Evolutionary conservation across 2,797 vertebrate species (phyloP).

Genomic region (Paramormyrops hopkinsi): DNA sequence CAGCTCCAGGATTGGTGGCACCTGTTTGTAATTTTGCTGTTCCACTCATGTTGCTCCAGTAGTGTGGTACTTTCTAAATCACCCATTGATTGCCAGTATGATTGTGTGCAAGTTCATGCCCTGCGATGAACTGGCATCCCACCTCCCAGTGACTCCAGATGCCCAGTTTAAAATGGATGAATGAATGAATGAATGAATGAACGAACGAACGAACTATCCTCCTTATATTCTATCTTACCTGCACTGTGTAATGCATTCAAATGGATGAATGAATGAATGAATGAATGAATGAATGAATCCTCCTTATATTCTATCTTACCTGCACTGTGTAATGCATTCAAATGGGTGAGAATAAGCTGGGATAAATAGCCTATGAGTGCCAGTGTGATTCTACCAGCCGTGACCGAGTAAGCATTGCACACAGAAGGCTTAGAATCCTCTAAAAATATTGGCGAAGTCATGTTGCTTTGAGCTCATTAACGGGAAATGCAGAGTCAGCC

Average conservation of each 20-base stretch:
- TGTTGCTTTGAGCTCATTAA: constrained; percentile 13
- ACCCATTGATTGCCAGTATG: neutral
- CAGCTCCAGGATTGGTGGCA: neutral
- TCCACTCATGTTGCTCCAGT: neutral
- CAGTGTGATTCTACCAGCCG: neutral
- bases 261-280: neutral
- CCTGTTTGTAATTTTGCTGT: neutral
- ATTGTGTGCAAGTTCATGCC: neutral
- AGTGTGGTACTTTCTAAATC: neutral
- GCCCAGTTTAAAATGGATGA: neutral
- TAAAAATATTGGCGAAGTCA: constrained; percentile 13
- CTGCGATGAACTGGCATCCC: neutral
- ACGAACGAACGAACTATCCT: neutral
- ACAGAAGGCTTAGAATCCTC: neutral
- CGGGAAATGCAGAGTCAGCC: constrained; percentile 10
- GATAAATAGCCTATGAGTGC: neutral
- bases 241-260: neutral
- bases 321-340: neutral
- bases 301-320: neutral
- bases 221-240: neutral
- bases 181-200: neutral
- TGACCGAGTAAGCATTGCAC: neutral
- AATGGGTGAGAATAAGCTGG: neutral
- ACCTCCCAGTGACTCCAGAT: neutral
- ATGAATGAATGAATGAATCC: neutral